These are phyloP conservation scores for Echinometra lucunter DNA, from an alignment of 53 echinoderm and acorn worm genomes.

Conservation along the genomic window DNA sequence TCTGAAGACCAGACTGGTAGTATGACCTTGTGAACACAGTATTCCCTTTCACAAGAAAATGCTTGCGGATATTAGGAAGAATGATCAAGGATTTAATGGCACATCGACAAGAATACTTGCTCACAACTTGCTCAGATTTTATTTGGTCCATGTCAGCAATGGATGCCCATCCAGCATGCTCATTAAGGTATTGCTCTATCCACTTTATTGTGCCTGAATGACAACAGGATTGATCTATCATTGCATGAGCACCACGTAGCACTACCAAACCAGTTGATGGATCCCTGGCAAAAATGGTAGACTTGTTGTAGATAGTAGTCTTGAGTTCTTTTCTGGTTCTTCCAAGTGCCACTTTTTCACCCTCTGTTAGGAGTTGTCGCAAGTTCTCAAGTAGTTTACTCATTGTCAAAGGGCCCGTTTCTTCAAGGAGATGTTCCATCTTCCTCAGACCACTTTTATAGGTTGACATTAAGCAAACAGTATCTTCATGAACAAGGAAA, in stretches of 20 bases:
- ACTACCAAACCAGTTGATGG: not conserved
- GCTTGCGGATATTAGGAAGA: not conserved
- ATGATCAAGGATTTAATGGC: not conserved
- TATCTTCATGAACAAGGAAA: not conserved
- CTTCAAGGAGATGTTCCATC: not conserved
- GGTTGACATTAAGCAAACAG: not conserved
- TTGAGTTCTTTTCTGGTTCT: not conserved
- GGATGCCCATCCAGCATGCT: slow-evolving; percentile 13
- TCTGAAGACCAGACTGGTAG: not conserved
- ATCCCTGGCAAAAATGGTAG: not conserved
- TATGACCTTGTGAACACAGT: not conserved
- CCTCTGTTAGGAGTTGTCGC: not conserved
- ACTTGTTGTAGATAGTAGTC: not conserved
- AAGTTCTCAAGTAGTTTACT: not conserved
- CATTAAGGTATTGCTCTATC: not conserved
- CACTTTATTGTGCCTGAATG: not conserved
- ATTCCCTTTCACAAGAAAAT: not conserved
- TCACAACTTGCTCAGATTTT: not conserved
- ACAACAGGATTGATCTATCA: not conserved
- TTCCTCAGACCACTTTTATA: not conserved
- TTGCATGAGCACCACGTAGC: not conserved
- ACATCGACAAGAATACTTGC: not conserved
- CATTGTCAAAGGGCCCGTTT: not conserved
- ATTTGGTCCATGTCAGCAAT: not conserved
- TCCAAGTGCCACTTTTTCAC: not conserved